Evolutionary conservation across 2,113 vertebrate species (phyloP).

Genomic region (Lonchura striata): DNA sequence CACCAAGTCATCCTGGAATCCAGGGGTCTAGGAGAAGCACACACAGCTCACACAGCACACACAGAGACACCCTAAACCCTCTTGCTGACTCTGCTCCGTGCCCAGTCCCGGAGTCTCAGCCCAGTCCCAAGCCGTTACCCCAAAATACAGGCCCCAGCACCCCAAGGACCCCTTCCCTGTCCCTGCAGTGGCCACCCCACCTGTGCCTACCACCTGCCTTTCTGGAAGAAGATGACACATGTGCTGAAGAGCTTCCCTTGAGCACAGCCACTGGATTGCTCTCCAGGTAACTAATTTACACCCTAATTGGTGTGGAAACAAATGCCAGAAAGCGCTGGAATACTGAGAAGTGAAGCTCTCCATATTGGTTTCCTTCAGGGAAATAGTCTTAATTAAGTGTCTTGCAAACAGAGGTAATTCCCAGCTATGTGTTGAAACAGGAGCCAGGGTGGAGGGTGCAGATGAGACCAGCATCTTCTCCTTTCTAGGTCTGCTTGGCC

Average conservation of each 20-base stretch:
- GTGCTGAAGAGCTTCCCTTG: constrained; percentile 31
- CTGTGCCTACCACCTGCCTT: background rate
- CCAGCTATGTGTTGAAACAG: background rate
- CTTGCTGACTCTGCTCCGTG: background rate
- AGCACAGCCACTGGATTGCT: background rate
- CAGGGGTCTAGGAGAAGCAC: background rate
- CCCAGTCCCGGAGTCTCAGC: fast-evolving
- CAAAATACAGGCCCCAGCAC: background rate
- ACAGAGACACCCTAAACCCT: background rate
- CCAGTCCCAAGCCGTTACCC: background rate
- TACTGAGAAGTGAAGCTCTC: constrained; percentile 34
- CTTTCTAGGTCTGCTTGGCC: background rate
- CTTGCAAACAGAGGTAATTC: constrained; percentile 53
- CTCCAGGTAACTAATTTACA: background rate
- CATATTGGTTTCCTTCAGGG: constrained; percentile 60
- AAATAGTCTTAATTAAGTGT: constrained; percentile 66
- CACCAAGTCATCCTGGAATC: background rate
- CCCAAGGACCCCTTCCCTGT: background rate
- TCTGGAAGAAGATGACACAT: background rate
- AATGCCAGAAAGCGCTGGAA: constrained; percentile 24
- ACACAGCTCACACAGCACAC: background rate
- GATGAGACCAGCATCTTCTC: background rate
- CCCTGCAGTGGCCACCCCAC: background rate
- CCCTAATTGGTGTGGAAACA: constrained; percentile 33
- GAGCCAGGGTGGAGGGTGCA: background rate